Base-by-base conservation (phyloP, 2,113 vertebrate species). In the Spea multiplicata region DNA sequence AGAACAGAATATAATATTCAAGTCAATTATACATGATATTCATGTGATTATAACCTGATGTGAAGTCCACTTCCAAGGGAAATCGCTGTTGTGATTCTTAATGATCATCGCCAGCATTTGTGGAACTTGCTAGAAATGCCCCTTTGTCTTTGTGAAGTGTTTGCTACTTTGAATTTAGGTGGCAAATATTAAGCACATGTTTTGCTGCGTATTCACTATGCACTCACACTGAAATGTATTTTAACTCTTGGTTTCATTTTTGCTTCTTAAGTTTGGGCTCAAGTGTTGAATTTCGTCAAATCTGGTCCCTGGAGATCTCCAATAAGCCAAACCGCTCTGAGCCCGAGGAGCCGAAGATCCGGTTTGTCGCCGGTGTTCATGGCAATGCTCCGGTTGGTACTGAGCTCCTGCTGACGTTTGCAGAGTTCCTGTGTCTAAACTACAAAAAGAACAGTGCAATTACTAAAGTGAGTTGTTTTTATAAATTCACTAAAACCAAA, bases 281-380 rank as follows among this genome's bases (percentile, higher is more conserved):
- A 78, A 99, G 97, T 4, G 88, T 92, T 1, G 97, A 98, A 83
- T 90, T 93, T 80, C 90, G 96, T 78, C 93, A 91, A 48, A 96
- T 99, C 73, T 95, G 91, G 95, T 97, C 95, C 76, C 91, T 99
- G 1, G 96, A 98, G 89, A 97, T 99, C 88, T 97, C 97, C 80
- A 97, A 98, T 89, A 96, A 93, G 45, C 97, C 96, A 71, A 90
- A 89, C 8, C 82, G 93, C 64, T 86, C 92, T 0, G 96, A 98
- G 76, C 95, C 94, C 0, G 93, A 95, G 66, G 85, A 99, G 83
- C 97, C 97, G 5, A 98, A 97, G 89, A 95, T 99, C 84, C 94
- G 96, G 61, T 97, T 97, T 71, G 93, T 95, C 8, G 96, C 94
- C 6, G 97, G 97, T 45, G 94, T 98, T 84, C 97, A 99, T 3